These are phyloP conservation scores for Horisme vitalbata DNA, from an alignment of 2,888 invertebrate species.

Conservation along the genomic window DNA sequence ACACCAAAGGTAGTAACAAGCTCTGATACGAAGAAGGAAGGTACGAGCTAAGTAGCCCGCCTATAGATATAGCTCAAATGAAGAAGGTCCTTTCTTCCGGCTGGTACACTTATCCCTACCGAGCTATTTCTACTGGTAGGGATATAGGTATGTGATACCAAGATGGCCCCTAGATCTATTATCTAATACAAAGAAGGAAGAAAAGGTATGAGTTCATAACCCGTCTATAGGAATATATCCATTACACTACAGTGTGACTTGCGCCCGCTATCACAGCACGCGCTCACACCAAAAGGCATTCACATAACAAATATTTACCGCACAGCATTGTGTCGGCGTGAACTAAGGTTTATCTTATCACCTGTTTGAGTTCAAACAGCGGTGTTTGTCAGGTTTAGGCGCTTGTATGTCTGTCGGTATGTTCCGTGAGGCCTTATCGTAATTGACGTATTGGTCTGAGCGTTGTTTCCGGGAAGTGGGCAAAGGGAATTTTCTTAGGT, in stretches of 20 bases:
- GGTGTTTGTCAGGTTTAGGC: conserved; percentile 58
- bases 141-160: too few relatives aligned
- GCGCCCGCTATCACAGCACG: conserved; percentile 51
- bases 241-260: conserved; percentile 53
- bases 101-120: too few relatives aligned
- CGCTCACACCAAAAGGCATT: conserved; percentile 75
- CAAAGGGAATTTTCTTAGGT: conserved; percentile 2
- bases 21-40: too few relatives aligned
- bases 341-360: conserved; percentile 79
- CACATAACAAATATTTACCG: conserved; percentile 73
- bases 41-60: too few relatives aligned
- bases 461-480: conserved; percentile 62
- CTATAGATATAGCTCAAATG: too few relatives aligned
- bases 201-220: too few relatives aligned
- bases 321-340: conserved; percentile 74
- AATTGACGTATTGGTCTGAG: conserved; percentile 70
- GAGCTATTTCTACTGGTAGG: too few relatives aligned
- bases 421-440: conserved; percentile 59
- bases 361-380: conserved; percentile 69
- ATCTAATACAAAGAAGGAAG: too few relatives aligned
- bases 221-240: too few relatives aligned
- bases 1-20: too few relatives aligned
- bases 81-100: too few relatives aligned
- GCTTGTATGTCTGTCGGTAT: conserved; percentile 75
- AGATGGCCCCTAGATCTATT: too few relatives aligned